Evolutionary conservation across 2,888 invertebrate species (phyloP), one percentile per base, ranked within the genome.

Genomic region (Pristionchus japonicus): DNA sequence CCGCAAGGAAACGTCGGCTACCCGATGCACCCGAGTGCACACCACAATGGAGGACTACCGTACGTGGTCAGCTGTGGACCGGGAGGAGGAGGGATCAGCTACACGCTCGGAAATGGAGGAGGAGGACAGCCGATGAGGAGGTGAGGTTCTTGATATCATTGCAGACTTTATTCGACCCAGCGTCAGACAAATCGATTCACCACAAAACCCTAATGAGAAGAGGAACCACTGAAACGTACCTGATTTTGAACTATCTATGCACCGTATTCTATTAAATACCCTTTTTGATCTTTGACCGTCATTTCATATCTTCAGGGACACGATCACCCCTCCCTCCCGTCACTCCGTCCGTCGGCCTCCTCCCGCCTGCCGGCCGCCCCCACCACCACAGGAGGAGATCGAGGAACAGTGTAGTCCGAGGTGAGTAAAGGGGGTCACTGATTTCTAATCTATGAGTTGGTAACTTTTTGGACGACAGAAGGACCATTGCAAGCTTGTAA

Each of bases 311-410:
- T 80, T 13, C 49, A 82, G 82, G 20, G 49, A 74, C 0, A 57
- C 34, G 27, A 40, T 47, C 43, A 86, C 67, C 47, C 86, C 86
- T 43, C 67, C 86, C 20, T 43, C 86, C 67, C 64, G 86, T 17
- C 86, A 86, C 43, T 86, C 86, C 3, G 86, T 86, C 1, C 23
- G 86, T 1, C 23, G 67, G 17, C 86, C 86, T 43, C 86, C 86
- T 47, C 86, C 86, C 13, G 43, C 86, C n/a, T 86, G 86, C 47
- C 86, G 86, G 27, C 86, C 86, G 15, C 86, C 86, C 15, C 86
- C 86, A 15, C 86, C 86, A 13, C 86, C 86, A 47, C 47, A 43
- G 31, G 82, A 49, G 31, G 15, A 3, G 31, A 27, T 27, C 43
- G 34, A 40, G 11, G 20, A 43, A 23, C 82, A 82, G 82, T 49